Evolutionary conservation across 2,113 vertebrate genomes (phyloP), one percentile per base, ranked within the genome.

Genomic region (Pagrus major): DNA sequence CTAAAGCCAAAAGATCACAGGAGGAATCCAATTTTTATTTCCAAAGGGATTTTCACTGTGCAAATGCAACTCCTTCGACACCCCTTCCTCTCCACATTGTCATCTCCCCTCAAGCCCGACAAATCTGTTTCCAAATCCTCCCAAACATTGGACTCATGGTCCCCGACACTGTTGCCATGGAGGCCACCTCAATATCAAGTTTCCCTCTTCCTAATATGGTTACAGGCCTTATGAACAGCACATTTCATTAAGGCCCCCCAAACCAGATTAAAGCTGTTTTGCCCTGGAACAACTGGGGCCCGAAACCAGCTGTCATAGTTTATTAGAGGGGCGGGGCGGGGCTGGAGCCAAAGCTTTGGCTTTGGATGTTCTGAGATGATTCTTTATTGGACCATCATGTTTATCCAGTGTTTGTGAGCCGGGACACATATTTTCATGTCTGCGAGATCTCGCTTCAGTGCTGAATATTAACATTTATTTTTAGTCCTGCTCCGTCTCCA

Each of bases 231-330:
- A 91, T 92, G 91, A 93, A 92, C 75, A 88, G 89, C 80, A 91
- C 93, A 92, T 92, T 92, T 92, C 89, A 92, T 93, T 93, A 92
- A 14, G 41, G 61, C 35, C 52, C 64, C 68, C 63, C 80, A 88
- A 92, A 93, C 84, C 78, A 86, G 84, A 91, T 93, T 89, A 92
- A 86, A 88, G 76, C 74, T 31, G 81, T 75, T 88, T 88, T 86
- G 71, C 75, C 84, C 84, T 80, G 84, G 66, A 88, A 89, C 83
- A 84, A 89, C 49, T 12, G 27, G 69, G 58, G 86, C 67, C 60
- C 82, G 89, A 44, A 78, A 84, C 78, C 88, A 88, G 86, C 86
- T 85, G 86, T 86, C 80, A 66, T 37, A 52, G 66, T 73, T 71
- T 87, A 81, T 86, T 68, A 66, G 63, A 69, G 47, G n/a, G n/a